A percentile compares a stretch with the other conserved stretches of the same genome.
phyloP scores from a whole-genome alignment of 2,797 vertebrate genomes.

The Betta splendens region DNA sequence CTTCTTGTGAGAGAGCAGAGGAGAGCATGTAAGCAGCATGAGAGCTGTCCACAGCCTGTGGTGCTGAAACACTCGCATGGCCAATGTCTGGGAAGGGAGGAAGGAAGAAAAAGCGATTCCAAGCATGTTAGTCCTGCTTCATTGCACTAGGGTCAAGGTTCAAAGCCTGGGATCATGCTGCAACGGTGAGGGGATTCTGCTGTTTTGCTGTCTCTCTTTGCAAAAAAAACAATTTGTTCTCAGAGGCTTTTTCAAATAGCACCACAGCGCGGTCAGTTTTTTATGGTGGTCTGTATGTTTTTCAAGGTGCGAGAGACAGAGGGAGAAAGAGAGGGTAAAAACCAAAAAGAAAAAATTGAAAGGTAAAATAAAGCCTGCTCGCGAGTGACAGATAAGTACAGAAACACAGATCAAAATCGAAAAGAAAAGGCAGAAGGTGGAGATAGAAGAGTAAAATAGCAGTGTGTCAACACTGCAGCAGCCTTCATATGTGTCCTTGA shows the following conservation, averaged over 20 bases:
- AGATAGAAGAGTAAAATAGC: conserved; percentile 34
- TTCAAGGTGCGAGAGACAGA: conserved; percentile 35
- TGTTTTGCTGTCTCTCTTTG: conserved; percentile 36
- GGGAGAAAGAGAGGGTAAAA: background rate
- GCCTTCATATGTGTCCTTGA: conserved; percentile 62
- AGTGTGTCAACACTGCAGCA: conserved; percentile 44
- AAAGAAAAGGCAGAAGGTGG: conserved; percentile 6
- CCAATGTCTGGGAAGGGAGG: background rate
- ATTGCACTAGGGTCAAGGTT: conserved; percentile 52
- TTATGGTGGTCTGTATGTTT: conserved; percentile 13
- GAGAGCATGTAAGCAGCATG: conserved; percentile 24
- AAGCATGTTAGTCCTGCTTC: conserved; percentile 59
- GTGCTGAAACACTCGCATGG: conserved; percentile 53
- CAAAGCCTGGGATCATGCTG: conserved; percentile 22
- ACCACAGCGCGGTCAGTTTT: conserved; percentile 14
- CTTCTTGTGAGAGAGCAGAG: conserved; percentile 13
- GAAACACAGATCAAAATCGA: conserved; percentile 23
- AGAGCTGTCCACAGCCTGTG: conserved; percentile 57
- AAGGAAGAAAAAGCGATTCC: conserved; percentile 8
- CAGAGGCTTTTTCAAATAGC: conserved; percentile 35
- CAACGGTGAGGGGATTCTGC: conserved; percentile 32
- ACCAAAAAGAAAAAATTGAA: conserved; percentile 6
- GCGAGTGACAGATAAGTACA: conserved; percentile 16
- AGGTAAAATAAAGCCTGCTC: conserved; percentile 16
- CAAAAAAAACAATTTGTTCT: conserved; percentile 68